Evolutionary conservation across 2,888 invertebrate genomes (phyloP), one percentile per base, ranked within the genome.

Genomic region (Abrostola tripartita): DNA sequence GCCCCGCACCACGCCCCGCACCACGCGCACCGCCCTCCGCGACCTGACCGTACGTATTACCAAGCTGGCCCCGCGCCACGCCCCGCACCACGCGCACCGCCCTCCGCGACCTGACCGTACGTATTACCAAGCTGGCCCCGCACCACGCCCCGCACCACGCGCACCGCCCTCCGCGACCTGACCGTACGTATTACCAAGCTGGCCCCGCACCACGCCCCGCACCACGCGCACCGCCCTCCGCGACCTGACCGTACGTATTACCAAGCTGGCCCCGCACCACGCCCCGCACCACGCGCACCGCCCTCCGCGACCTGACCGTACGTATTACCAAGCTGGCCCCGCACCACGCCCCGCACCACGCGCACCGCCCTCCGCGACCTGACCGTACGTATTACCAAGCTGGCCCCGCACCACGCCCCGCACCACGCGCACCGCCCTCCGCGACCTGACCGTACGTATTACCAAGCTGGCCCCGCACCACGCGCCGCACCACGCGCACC

Each of bases 281-380:
- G 24, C 24, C 1, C 24, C 24, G 24, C 24, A 24, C 24, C 24
- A 24, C 24, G 44, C 44, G 12, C 44, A 44, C 44, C 44, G 44
- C 44, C 12, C 44, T n/a, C 12, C 44, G 7, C 12, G 44, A 0
- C 44, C 59, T 0, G 59, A 59, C 55, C 59, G 58, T 24, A 24
- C 24, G 1, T 24, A 24, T 4, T 24, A 24, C 24, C 24, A 4
- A 24, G 1, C n/a, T n/a, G n/a, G n/a, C n/a, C n/a, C n/a, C n/a
- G n/a, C n/a, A n/a, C n/a, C n/a, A n/a, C n/a, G 24, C 24, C 1
- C 24, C 24, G 24, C 24, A 24, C 24, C 24, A 24, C 24, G 44
- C 44, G 12, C 44, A 44, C 44, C 44, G 44, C 44, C 12, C 44
- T n/a, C 12, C 44, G 7, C 12, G 44, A 0, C 44, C 59, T 0